Percentiles rank a stretch among this genome's conserved stretches.
Evolutionary conservation across 1,140 invertebrate genomes (phyloP).

Genomic region (Zaprionus capensis): DNA sequence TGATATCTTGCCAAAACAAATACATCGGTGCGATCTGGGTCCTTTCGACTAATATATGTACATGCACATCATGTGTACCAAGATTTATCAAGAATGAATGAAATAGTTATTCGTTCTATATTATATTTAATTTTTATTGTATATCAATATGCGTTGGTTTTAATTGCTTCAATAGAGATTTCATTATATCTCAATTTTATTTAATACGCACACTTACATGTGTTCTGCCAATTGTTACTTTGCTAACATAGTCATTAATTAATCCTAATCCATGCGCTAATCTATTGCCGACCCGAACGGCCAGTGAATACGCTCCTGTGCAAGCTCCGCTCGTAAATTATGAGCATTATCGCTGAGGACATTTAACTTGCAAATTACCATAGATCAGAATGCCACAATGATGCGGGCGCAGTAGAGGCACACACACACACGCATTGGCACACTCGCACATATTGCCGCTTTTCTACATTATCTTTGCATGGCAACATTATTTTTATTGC

Average conservation of each 20-base stretch:
- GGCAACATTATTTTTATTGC: conserved; percentile 73
- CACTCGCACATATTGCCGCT: not conserved
- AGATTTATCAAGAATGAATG: no score
- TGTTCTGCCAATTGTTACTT: no score
- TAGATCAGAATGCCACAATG: conserved; percentile 52
- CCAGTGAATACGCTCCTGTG: conserved; percentile 10
- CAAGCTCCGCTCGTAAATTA: conserved; percentile 47
- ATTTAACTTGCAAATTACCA: conserved; percentile 67
- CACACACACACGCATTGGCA: conserved; percentile 11
- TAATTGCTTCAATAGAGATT: no score
- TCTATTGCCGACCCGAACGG: not conserved
- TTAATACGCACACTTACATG: no score
- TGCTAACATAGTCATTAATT: not conserved
- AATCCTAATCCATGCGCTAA: not conserved
- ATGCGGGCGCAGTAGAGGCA: conserved; percentile 19
- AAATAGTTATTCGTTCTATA: no score
- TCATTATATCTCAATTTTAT: no score
- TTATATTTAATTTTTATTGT: no score
- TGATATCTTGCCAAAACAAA: no score
- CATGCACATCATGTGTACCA: no score
- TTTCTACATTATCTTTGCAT: conserved; percentile 28
- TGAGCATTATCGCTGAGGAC: conserved; percentile 60
- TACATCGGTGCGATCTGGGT: no score
- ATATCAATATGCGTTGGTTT: no score
- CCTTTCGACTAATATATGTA: no score